Conservation (phyloP, 2,797 vertebrate genomes). For the Lepus oiostolus region DNA sequence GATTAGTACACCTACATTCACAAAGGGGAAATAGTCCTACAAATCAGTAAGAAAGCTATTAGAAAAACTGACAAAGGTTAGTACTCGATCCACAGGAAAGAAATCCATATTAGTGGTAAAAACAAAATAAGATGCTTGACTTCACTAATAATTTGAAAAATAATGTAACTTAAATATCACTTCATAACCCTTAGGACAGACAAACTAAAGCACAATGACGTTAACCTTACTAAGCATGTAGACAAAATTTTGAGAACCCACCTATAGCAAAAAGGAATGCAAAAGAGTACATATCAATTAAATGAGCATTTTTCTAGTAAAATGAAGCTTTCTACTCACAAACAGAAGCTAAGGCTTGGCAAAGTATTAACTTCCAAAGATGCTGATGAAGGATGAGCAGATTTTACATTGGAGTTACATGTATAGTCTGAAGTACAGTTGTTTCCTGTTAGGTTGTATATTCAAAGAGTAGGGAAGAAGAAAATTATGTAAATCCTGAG, state of each 20-base stretch:
- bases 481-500: background rate
- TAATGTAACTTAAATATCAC: background rate
- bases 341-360: background rate
- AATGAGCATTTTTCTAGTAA: background rate
- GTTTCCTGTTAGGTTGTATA: background rate
- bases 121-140: background rate
- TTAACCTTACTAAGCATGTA: background rate
- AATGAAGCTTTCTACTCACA: background rate
- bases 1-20: background rate
- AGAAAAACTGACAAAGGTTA: conserved; percentile 2
- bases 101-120: background rate
- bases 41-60: conserved; percentile 16
- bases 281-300: background rate
- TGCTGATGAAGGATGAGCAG: background rate
- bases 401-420: background rate
- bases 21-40: background rate
- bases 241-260: background rate
- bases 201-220: background rate
- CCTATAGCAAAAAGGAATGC: background rate
- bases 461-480: background rate
- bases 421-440: background rate
- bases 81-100: background rate
- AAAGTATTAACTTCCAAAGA: background rate
- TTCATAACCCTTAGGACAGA: background rate
- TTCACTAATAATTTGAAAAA: conserved; percentile 41